A percentile compares a stretch with the other conserved stretches of the same genome.
Conservation (phyloP, 2,888 invertebrate species). For the Heliconius hortense region DNA sequence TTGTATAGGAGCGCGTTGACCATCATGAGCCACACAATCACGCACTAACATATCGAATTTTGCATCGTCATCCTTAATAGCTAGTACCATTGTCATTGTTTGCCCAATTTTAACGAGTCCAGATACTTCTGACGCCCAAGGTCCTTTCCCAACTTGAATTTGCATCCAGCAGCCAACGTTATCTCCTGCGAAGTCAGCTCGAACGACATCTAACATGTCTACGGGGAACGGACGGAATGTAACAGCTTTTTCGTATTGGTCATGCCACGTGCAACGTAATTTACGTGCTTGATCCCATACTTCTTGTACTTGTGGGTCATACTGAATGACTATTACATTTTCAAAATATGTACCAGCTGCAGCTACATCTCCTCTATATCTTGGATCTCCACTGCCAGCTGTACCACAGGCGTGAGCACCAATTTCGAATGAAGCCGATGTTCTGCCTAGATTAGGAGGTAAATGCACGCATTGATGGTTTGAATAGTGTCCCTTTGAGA, state of each 20-base stretch:
- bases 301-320: conserved; percentile 96
- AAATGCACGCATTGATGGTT: conserved; percentile 95
- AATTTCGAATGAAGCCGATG: conserved; percentile 94
- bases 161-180: conserved; percentile 99
- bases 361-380: conserved; percentile 94
- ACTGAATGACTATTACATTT: conserved; percentile 96
- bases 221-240: conserved; percentile 97
- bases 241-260: conserved; percentile 96
- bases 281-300: conserved; percentile 98
- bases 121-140: conserved; percentile 97
- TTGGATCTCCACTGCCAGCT: conserved; percentile 94
- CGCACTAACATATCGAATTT: conserved; percentile 97
- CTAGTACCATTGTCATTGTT: conserved; percentile 98
- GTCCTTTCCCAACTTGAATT: conserved; percentile 96
- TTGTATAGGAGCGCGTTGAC: conserved; percentile 95
- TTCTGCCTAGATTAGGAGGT: conserved; percentile 92
- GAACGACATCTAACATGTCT: conserved; percentile 96
- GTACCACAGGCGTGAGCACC: conserved; percentile 96
- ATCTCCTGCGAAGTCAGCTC: conserved; percentile 96
- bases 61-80: conserved; percentile 96
- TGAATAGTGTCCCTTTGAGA: conserved; percentile 96
- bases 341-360: conserved; percentile 96
- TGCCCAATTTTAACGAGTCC: conserved; percentile 97
- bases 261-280: conserved; percentile 96
- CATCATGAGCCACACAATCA: conserved; percentile 97